Conservation (phyloP, 2,888 invertebrate species). For the Ommatoiulus sabulosus region DNA sequence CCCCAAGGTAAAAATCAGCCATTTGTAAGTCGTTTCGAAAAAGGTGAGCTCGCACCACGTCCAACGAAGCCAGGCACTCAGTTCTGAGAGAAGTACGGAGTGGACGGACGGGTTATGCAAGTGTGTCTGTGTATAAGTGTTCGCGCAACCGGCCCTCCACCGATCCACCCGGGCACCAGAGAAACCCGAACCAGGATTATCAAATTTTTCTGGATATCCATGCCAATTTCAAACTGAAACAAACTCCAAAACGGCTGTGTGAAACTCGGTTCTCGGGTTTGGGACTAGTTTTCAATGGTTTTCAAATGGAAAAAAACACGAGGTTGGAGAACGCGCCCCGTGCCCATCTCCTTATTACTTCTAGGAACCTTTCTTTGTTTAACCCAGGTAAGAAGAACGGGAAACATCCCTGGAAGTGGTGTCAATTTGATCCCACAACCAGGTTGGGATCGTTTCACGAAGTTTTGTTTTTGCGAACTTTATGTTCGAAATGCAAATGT, state of each 20-base stretch:
- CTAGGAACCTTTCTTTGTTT: slow-evolving; percentile 1
- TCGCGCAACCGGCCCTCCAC: background rate
- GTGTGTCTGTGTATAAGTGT: background rate
- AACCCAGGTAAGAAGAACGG: background rate
- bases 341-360: background rate
- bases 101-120: slow-evolving; percentile 2
- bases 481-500: too few relatives aligned
- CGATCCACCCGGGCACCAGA: background rate
- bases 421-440: too few relatives aligned
- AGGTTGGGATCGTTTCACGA: too few relatives aligned
- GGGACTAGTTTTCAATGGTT: background rate
- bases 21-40: background rate
- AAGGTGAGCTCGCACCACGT: background rate
- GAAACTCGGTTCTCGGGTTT: background rate
- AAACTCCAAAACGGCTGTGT: background rate
- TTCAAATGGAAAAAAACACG: slow-evolving; percentile 12
- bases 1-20: background rate
- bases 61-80: background rate
- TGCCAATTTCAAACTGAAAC: background rate
- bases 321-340: background rate
- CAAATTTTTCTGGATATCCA: background rate
- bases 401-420: too few relatives aligned
- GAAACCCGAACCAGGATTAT: background rate
- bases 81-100: background rate
- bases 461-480: too few relatives aligned